Base-by-base conservation (phyloP, 2,888 invertebrate species). In the Dimorphilus gyrociliatus region DNA sequence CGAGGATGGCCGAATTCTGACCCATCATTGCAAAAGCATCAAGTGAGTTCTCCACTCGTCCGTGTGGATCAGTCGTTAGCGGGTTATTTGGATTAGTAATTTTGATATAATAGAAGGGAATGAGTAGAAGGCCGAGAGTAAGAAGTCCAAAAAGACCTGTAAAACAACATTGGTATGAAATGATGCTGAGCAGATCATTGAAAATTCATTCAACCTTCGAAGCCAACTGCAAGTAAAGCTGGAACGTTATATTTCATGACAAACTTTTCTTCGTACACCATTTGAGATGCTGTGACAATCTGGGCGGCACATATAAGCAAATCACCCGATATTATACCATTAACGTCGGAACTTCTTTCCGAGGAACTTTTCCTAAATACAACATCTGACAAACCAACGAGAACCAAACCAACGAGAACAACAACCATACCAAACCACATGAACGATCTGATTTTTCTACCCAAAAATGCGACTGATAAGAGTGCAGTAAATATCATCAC, bases 251-350 rank as follows among this genome's bases (percentile, higher is more conserved):
- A 69, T 29, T 78, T 75, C 35, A 74, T 68, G 0, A 92, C 74
- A 59, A 75, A 82, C 64, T 82, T 84, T 59, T 94, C 90, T 61
- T 94, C 92, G 39, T 81, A 76, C 1, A 92, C 85, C 78, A 90
- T 85, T 66, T 90, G 88, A 33, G 76, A 71, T 0, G 86, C 78
- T 13, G 77, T 76, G 42, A 92, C 73, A 27, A 92, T 73, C 64
- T 75, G 69, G 3, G 71, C 71, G 61, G 69, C 65, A 29, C 72
- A 63, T 39, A 73, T 72, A 29, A 72, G 51, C 27, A 70, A 46
- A 45, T 72, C 70, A 28, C 71, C 70, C 3, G 82, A 79, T 45
- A 88, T 74, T 28, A 85, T 70, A 30, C 75, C 75, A 60, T 84
- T 84, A 21, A 42, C 49, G 38, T 50, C 55, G 17, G 40, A 45